phyloP scores from a whole-genome alignment of 1,140 invertebrate genomes.

The Belonocnema kinseyi region DNA sequence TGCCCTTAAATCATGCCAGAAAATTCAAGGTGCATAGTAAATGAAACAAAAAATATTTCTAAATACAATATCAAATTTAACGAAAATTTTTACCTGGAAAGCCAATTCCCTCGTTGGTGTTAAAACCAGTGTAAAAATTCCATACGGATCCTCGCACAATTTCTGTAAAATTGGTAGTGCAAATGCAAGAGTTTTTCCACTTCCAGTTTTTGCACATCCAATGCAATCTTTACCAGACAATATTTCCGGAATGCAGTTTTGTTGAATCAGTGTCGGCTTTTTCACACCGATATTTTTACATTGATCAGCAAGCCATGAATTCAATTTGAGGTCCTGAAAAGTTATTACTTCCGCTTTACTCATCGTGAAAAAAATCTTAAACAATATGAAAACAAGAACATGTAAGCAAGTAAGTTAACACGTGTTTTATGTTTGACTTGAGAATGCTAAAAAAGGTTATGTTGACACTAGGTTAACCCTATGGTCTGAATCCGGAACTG shows the following conservation, averaged over 20 bases:
- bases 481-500: too few species aligned
- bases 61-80: neutral
- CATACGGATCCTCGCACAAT: constrained; percentile 93
- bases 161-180: constrained; percentile 95
- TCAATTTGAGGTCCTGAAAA: constrained; percentile 67
- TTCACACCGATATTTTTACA: constrained; percentile 77
- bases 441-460: neutral
- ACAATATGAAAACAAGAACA: neutral
- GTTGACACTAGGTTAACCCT: neutral
- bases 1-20: too few species aligned
- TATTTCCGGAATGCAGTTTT: constrained; percentile 88
- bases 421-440: too few species aligned
- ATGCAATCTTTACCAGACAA: constrained; percentile 91
- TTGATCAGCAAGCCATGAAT: constrained; percentile 68
- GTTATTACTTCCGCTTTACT: constrained; percentile 41
- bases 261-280: constrained; percentile 90
- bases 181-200: constrained; percentile 98
- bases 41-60: neutral
- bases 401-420: neutral
- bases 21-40: neutral
- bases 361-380: constrained; percentile 26
- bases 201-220: constrained; percentile 97
- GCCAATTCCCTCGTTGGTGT: constrained; percentile 98
- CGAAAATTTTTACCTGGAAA: constrained; percentile 78
- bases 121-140: constrained; percentile 95